Evolutionary conservation across 2,888 invertebrate genomes (phyloP), one percentile per base, ranked within the genome.

Genomic region (Cylindroiulus punctatus): DNA sequence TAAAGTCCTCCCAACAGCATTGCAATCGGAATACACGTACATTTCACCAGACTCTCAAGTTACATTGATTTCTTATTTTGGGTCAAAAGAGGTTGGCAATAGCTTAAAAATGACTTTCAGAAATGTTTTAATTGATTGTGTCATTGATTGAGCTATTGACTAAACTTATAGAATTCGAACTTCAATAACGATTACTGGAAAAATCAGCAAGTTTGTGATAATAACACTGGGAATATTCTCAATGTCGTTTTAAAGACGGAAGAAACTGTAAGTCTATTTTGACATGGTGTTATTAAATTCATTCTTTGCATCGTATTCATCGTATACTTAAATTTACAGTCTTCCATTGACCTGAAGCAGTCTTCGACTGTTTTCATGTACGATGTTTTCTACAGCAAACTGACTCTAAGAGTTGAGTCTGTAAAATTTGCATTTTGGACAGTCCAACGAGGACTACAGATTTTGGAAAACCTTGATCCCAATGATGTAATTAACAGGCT

Each of bases 381-480:
- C 42, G 83, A 83, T 22, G 83, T 83, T 22, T 83, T 83, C 83
- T 83, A 83, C 40, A 83, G 83, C 26, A 42, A 42, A 12, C 40
- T 42, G 17, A 83, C 83, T 40, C 22, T 14, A 14, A 36, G n/a
- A 83, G 26, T 44, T 12, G 83, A 83, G 26, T 42, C 26, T 19
- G 42, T 83, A 40, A 83, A 44, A 83, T 83, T 83, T 83, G 83
- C 83, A 22, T 44, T 1, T 44, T 83, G 83, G 83, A 83, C 40
- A 4, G 42, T 42, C n/a, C 14, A 42, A 40, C 19, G n/a, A 83
- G 22, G 83, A 12, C 36, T 83, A 7, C 44, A 40, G 10, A 42
- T 83, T 40, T 83, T 83, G 42, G 83, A 83, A 44, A 83, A 42
- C 14, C 26, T 83, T 19, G 83, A 83, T 44, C 22, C 22, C 14